A percentile compares a stretch with the other conserved stretches of the same genome.
Conservation (phyloP, 1,140 invertebrate genomes). For the Drosophila ambigua region DNA sequence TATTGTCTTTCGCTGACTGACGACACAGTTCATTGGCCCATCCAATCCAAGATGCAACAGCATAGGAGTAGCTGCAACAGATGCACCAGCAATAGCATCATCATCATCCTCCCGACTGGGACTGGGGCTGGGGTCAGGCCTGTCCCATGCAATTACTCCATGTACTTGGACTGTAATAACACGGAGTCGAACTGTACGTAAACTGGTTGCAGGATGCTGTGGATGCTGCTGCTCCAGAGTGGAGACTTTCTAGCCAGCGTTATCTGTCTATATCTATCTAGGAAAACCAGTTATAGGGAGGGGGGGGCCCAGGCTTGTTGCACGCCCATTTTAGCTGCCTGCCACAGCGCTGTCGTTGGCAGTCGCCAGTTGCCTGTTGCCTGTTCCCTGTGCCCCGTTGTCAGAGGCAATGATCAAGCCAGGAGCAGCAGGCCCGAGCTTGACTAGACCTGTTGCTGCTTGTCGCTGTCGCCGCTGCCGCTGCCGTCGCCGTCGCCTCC, state of each 20-base stretch:
- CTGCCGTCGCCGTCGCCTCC: conserved; percentile 21
- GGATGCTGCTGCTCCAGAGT: conserved; percentile 37
- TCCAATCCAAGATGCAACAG: not conserved
- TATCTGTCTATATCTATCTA: conserved; percentile 78
- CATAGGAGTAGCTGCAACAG: conserved; percentile 24
- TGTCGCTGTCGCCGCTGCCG: conserved; percentile 38
- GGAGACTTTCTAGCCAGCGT: conserved; percentile 52
- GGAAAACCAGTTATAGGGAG: conserved; percentile 74
- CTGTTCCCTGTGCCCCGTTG: conserved; percentile 1
- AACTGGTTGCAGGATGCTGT: conserved; percentile 68
- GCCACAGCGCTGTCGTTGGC: conserved; percentile 23
- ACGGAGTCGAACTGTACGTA: conserved; percentile 77
- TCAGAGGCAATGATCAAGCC: conserved; percentile 63
- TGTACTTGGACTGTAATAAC: conserved; percentile 78
- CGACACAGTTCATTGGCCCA: conserved; percentile 65
- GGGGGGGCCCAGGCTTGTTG: conserved; percentile 72
- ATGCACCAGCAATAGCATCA: conserved; percentile 55
- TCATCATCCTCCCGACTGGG: conserved; percentile 29
- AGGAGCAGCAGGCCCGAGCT: conserved; percentile 55
- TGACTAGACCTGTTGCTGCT: conserved; percentile 70
- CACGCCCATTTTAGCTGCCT: conserved; percentile 60
- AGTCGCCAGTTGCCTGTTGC: not conserved
- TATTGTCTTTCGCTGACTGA: conserved; percentile 63
- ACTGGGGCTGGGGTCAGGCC: conserved; percentile 40
- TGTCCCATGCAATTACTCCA: conserved; percentile 77